A percentile compares a stretch with the other conserved stretches of the same genome.
phyloP scores from a whole-genome alignment of 2,888 invertebrate species.

The Liodrosophila aerea region DNA sequence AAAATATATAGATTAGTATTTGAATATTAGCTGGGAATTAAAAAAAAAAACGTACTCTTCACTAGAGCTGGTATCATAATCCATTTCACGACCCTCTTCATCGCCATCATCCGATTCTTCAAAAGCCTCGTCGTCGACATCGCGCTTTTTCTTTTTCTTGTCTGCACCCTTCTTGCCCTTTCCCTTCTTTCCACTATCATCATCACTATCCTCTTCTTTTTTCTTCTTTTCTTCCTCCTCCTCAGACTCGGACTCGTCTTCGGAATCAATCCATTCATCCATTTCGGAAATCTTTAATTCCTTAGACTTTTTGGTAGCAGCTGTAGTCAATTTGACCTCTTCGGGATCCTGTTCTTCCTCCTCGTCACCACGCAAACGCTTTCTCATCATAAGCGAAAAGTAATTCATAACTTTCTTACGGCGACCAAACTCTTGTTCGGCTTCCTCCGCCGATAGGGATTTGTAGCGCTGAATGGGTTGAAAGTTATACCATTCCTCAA shows the following conservation, averaged over 20 bases:
- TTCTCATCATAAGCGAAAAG: slow-evolving; percentile 96
- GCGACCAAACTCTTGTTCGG: slow-evolving; percentile 97
- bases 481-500: slow-evolving; percentile 92
- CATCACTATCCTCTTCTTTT: slow-evolving; percentile 85
- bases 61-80: slow-evolving; percentile 95
- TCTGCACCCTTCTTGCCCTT: slow-evolving; percentile 84
- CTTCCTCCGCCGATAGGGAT: slow-evolving; percentile 97
- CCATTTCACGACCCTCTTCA: slow-evolving; percentile 96
- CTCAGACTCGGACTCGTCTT: slow-evolving; percentile 90
- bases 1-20: not conserved
- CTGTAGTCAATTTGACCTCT: slow-evolving; percentile 86
- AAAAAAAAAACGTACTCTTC: slow-evolving; percentile 86
- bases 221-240: slow-evolving; percentile 88
- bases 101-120: slow-evolving; percentile 99
- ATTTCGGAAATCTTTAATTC: slow-evolving; percentile 95
- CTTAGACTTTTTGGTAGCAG: slow-evolving; percentile 81
- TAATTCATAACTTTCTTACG: slow-evolving; percentile 97
- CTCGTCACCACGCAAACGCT: slow-evolving; percentile 89
- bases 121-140: slow-evolving; percentile 93
- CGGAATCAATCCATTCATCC: slow-evolving; percentile 95
- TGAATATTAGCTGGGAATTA: too few species aligned
- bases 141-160: slow-evolving; percentile 88
- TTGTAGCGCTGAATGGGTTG: slow-evolving; percentile 87
- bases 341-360: slow-evolving; percentile 87
- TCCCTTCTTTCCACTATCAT: slow-evolving; percentile 86